phyloP scores from a whole-genome alignment of 2,797 vertebrate genomes.

The Coranthus polyacanthus region DNA sequence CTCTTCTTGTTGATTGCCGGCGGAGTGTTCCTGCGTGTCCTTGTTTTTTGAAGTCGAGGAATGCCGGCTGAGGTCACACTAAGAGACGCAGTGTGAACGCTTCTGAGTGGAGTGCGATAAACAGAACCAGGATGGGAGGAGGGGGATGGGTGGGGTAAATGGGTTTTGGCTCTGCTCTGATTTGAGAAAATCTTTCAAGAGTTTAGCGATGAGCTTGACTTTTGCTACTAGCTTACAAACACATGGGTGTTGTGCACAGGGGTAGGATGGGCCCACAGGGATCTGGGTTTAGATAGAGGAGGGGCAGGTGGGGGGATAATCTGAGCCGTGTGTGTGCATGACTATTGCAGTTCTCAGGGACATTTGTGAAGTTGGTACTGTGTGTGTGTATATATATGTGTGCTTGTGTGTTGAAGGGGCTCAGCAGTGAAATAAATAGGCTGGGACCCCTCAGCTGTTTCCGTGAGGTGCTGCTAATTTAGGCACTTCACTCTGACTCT shows the following conservation, averaged over 20 bases:
- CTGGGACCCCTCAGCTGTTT: constrained; percentile 86
- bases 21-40: constrained; percentile 62
- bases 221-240: constrained; percentile 48
- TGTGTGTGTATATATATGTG: constrained; percentile 5
- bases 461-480: constrained; percentile 84
- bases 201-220: constrained; percentile 41
- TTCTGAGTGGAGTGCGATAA: constrained; percentile 55
- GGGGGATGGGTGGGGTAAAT: constrained; percentile 38
- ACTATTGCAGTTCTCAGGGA: constrained; percentile 45
- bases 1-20: constrained; percentile 47
- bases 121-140: constrained; percentile 47
- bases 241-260: constrained; percentile 48
- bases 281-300: constrained; percentile 14
- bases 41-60: constrained; percentile 79
- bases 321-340: constrained; percentile 43
- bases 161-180: constrained; percentile 47
- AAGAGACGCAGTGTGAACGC: constrained; percentile 46
- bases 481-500: constrained; percentile 69
- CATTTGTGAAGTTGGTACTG: constrained; percentile 46
- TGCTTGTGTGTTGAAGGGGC: constrained; percentile 50
- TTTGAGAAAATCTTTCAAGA: constrained; percentile 57
- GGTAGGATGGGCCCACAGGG: constrained; percentile 16
- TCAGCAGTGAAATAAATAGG: constrained; percentile 83
- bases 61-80: constrained; percentile 76
- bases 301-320: constrained; percentile 30